These are phyloP conservation scores for Troglohyphantes excavatus DNA, from an alignment of 2,888 invertebrate species.

Conservation along the genomic window DNA sequence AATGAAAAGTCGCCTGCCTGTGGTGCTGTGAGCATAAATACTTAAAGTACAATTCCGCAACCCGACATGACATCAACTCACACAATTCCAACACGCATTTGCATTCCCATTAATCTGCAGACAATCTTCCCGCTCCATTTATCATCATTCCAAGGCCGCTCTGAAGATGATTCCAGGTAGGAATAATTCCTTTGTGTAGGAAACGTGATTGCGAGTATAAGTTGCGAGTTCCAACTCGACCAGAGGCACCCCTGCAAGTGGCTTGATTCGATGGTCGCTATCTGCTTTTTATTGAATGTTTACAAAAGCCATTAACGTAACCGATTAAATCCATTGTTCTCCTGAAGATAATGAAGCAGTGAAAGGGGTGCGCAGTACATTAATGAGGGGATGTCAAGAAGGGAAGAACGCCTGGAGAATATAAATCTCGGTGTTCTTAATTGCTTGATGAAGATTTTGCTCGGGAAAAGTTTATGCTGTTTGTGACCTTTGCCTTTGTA, in stretches of 20 bases:
- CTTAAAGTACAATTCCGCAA: too few relatives aligned
- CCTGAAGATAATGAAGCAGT: neutral
- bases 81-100: too few relatives aligned
- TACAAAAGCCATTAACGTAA: neutral
- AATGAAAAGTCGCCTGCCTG: too few relatives aligned
- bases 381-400: neutral
- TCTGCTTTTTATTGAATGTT: too few relatives aligned
- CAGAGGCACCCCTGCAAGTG: too few relatives aligned
- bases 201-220: slow-evolving; percentile 7
- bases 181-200: neutral
- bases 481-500: neutral
- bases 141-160: slow-evolving; percentile 10
- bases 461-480: neutral
- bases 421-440: neutral
- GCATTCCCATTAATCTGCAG: too few relatives aligned
- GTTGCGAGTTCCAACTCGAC: too few relatives aligned
- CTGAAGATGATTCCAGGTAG: neutral
- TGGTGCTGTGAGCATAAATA: too few relatives aligned
- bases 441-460: neutral
- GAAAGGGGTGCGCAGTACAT: neutral
- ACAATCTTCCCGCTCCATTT: slow-evolving; percentile 10
- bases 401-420: neutral
- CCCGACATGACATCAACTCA: too few relatives aligned
- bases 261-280: too few relatives aligned
- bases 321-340: neutral